phyloP scores from a whole-genome alignment of 2,888 invertebrate species.

The Monochamus alternatus region DNA sequence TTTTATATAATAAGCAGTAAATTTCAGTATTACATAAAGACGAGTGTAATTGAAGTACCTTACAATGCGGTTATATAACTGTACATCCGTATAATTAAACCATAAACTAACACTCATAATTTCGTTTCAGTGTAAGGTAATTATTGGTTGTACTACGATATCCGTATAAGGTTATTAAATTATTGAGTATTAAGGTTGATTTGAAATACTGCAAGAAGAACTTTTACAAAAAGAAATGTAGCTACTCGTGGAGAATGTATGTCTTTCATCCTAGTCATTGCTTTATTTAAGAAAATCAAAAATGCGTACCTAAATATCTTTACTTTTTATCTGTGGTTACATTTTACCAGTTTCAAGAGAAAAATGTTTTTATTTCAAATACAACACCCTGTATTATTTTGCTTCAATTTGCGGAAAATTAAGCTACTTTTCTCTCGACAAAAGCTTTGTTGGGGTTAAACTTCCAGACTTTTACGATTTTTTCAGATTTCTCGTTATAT shows the following conservation, averaged over 20 bases:
- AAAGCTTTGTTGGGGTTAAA: too few species aligned
- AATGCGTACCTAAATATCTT: too few species aligned
- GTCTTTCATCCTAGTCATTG: too few species aligned
- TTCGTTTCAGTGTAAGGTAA: not conserved
- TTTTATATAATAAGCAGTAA: not conserved
- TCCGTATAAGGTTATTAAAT: constrained; percentile 1
- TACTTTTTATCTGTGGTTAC: too few species aligned
- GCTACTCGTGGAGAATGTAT: not conserved
- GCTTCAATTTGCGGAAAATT: too few species aligned
- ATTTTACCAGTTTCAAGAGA: too few species aligned
- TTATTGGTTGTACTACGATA: not conserved
- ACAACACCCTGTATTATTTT: too few species aligned
- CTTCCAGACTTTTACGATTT: too few species aligned
- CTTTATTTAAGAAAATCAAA: too few species aligned
- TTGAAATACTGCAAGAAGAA: not conserved
- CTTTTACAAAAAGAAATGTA: not conserved
- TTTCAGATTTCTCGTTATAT: too few species aligned
- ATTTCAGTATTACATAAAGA: not conserved
- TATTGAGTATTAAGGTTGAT: not conserved
- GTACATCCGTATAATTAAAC: constrained; percentile 6
- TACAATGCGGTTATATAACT: constrained; percentile 4
- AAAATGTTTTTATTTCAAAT: too few species aligned
- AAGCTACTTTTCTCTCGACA: too few species aligned
- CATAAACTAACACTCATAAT: not conserved
- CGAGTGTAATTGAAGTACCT: not conserved